Percentiles rank a stretch among this genome's conserved stretches.
These are phyloP conservation scores for Ctenochaetus hawaiiensis DNA, from an alignment of 2,797 vertebrate species.

Conservation along the genomic window DNA sequence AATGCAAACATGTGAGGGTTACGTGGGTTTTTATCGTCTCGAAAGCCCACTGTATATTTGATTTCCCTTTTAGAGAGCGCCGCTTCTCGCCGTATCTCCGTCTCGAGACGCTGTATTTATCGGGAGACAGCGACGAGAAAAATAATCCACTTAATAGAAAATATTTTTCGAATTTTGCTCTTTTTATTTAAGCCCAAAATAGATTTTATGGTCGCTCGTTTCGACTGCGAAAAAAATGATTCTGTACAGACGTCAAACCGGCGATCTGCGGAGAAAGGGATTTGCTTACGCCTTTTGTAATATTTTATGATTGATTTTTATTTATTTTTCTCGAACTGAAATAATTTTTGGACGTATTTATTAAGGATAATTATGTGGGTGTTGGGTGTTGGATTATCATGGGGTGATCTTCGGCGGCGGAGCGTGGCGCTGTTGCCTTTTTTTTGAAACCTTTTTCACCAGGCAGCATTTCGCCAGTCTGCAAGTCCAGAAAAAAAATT, in stretches of 20 bases:
- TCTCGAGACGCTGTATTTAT: slow-evolving; percentile 75
- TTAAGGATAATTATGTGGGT: slow-evolving; percentile 89
- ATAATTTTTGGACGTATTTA: slow-evolving; percentile 78
- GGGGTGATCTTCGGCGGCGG: slow-evolving; percentile 90
- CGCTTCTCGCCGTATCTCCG: slow-evolving; percentile 83
- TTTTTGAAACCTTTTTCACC: slow-evolving; percentile 81
- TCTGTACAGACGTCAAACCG: slow-evolving; percentile 75
- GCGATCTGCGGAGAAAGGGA: slow-evolving; percentile 72
- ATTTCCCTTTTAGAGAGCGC: slow-evolving; percentile 89
- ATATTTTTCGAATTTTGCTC: slow-evolving; percentile 80
- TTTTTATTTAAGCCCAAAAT: slow-evolving; percentile 78
- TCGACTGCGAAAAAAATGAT: slow-evolving; percentile 82
- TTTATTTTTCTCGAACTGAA: slow-evolving; percentile 76
- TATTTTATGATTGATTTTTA: slow-evolving; percentile 80
- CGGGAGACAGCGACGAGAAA: slow-evolving; percentile 80
- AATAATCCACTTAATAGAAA: slow-evolving; percentile 79
- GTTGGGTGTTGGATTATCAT: slow-evolving; percentile 91
- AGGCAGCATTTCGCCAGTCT: slow-evolving; percentile 77
- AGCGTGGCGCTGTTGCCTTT: slow-evolving; percentile 95
- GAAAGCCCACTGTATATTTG: slow-evolving; percentile 86
- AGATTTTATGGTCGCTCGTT: slow-evolving; percentile 80
- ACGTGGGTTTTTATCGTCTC: slow-evolving; percentile 81
- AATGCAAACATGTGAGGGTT: slow-evolving; percentile 78
- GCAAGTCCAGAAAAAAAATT: slow-evolving; percentile 66
- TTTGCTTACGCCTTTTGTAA: slow-evolving; percentile 62